phyloP scores from a whole-genome alignment of 64 coral and sea anemone genomes.

The Astreopora myriophthalma region DNA sequence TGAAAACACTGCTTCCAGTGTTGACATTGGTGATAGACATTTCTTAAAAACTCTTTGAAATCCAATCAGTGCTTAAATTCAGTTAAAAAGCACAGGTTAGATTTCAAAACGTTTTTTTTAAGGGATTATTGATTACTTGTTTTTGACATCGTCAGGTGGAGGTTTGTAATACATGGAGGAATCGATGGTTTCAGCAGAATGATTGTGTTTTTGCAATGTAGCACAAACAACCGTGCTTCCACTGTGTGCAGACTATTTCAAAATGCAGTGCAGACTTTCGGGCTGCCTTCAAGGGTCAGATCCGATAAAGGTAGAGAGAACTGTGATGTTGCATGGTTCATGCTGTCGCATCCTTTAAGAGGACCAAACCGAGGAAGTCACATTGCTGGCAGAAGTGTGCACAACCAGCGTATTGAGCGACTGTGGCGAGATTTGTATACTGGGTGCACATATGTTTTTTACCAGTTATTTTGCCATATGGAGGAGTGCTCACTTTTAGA shows the following conservation, averaged over 20 bases:
- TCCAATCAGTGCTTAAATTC: too few species aligned
- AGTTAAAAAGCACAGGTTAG: not conserved
- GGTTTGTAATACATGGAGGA: conserved; percentile 17
- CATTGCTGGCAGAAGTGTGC: conserved; percentile 35
- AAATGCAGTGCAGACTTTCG: not conserved
- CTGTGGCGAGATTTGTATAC: conserved; percentile 18
- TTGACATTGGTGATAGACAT: too few species aligned
- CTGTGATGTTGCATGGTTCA: conserved; percentile 9
- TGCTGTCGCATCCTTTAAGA: not conserved
- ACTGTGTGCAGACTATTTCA: conserved; percentile 1
- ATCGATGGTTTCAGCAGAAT: not conserved
- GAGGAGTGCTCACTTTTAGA: conserved; percentile 13
- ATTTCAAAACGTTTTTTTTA: not conserved
- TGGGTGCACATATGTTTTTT: conserved; percentile 20
- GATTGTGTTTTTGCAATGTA: not conserved
- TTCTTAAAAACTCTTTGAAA: too few species aligned
- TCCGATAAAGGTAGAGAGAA: conserved; percentile 32
- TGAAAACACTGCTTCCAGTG: too few species aligned
- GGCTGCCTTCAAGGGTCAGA: conserved; percentile 22
- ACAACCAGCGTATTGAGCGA: not conserved
- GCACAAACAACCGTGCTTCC: conserved; percentile 10
- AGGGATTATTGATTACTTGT: not conserved
- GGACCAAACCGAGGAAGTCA: conserved; percentile 9
- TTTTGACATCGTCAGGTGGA: not conserved
- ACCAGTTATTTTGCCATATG: conserved; percentile 19